Evolutionary conservation across 2,113 vertebrate species (phyloP), one percentile per base, ranked within the genome.

Genomic region (Hemiprocne comata): DNA sequence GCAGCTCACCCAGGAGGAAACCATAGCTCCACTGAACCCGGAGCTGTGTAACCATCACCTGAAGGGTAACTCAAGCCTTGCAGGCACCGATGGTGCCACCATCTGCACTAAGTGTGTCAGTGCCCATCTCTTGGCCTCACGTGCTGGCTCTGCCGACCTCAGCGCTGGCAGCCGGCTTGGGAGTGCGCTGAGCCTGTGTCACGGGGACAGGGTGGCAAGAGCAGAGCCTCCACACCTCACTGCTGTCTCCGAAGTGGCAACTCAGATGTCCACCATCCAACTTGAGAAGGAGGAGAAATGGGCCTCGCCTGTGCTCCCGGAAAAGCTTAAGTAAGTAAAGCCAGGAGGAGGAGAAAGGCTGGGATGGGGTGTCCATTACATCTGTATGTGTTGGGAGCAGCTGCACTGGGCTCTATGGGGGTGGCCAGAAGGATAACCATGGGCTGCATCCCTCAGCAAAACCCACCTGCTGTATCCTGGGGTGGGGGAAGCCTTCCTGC

Each of bases 201-300:
- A 20, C 0, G 28, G 93, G 67, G 86, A 91, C 26, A 28, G 1
- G 13, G 17, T 38, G 72, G 46, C 18, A 1, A 83, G 42, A 44
- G 57, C 72, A 20, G 31, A 89, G 48, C 50, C 89, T 48, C 60
- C 55, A 29, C 96, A 96, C 55, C 92, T 89, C 1, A 26, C 90
- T 38, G 94, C 93, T 0, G 2, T 99, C 74, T 97, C 97, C 5
- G 97, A 98, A 5, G 97, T 99, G 89, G 97, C 98, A 76, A 94
- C 96, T 71, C 98, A 93, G 92, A 98, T 99, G 87, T 99, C 99
- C 40, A 94, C 98, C 48, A 98, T 99, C 90, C 98, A 98, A 2
- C 97, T 99, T 73, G 98, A 96, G 89, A 96, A 97, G 48, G 91
- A 96, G 51, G 84, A 73, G 55, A 85, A 89, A 36, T 15, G 8